Conservation (phyloP, 2,113 vertebrate genomes). For the Oryzias curvinotus region DNA sequence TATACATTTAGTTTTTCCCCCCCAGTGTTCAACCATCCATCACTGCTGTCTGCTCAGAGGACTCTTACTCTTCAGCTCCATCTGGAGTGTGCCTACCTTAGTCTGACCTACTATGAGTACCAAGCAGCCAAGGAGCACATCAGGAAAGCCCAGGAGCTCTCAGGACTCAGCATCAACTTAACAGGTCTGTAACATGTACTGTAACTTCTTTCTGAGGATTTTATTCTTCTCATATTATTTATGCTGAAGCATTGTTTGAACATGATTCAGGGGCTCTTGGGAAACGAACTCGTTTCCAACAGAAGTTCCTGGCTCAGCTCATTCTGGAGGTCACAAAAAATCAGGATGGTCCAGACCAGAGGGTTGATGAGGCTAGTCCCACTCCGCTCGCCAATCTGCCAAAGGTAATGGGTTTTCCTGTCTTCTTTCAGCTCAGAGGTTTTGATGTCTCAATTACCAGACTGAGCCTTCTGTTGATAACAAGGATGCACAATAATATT, state of each 20-base stretch:
- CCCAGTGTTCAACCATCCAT: constrained; percentile 78
- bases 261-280: constrained; percentile 86
- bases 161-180: constrained; percentile 81
- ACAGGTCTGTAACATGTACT: constrained; percentile 78
- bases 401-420: constrained; percentile 74
- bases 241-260: constrained; percentile 6
- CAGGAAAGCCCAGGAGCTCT: constrained; percentile 78
- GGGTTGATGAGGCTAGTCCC: constrained; percentile 74
- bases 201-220: background rate
- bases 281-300: constrained; percentile 92
- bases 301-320: constrained; percentile 92
- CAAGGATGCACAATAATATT: too few species aligned
- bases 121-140: constrained; percentile 86
- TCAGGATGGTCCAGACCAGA: constrained; percentile 45
- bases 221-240: background rate
- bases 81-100: constrained; percentile 88
- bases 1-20: background rate
- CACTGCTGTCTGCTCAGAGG: constrained; percentile 69
- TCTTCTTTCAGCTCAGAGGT: background rate
- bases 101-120: constrained; percentile 92
- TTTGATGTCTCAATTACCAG: background rate
- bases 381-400: constrained; percentile 83
- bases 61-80: constrained; percentile 87
- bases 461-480: background rate
- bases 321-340: constrained; percentile 85